Evolutionary conservation across 2,888 invertebrate genomes (phyloP), one percentile per base, ranked within the genome.

Genomic region (Galerucella nymphaeae): DNA sequence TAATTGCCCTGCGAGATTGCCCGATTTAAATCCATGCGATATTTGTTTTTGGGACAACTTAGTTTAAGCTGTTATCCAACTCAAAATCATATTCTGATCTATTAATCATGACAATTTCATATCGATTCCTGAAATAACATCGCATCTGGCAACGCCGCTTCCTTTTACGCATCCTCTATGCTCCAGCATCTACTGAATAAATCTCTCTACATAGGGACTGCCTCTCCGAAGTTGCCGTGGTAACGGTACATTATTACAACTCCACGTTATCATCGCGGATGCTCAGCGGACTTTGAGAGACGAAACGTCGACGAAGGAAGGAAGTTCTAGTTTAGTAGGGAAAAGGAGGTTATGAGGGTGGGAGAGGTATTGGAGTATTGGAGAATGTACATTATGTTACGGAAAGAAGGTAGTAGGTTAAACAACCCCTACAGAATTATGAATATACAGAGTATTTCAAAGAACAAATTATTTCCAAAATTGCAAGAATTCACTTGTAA

Each of bases 161-260:
- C 74, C 75, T 77, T 77, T 75, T 75, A 80, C 80, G 80, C 79
- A 80, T 76, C 77, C 80, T 79, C 79, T 75, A 75, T 79, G 73
- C 76, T 74, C 74, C 76, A 76, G 74, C 74, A 76, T 77, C 70
- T 38, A 63, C 66, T 58, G 63, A 70, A 70, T 70, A 73, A 66
- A 73, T 73, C 70, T 73, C 62, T 42, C 14, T 55, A 13, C 50
- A 57, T 61, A 50, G 69, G 53, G 59, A 66, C 64, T 75, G 78
- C 72, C 75, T 69, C 71, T 80, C 80, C 77, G 76, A 68, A 75
- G 78, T 80, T 74, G 77, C 75, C 75, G 79, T 80, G 77, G 79
- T 70, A 69, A 78, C 78, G 45, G 63, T 58, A 42, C 30, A 59
- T 63, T 72, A 59, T 70, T 75, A 57, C 68, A 53, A 45, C 48